Conservation (phyloP, 2,797 vertebrate genomes). For the Smutsia gigantea region DNA sequence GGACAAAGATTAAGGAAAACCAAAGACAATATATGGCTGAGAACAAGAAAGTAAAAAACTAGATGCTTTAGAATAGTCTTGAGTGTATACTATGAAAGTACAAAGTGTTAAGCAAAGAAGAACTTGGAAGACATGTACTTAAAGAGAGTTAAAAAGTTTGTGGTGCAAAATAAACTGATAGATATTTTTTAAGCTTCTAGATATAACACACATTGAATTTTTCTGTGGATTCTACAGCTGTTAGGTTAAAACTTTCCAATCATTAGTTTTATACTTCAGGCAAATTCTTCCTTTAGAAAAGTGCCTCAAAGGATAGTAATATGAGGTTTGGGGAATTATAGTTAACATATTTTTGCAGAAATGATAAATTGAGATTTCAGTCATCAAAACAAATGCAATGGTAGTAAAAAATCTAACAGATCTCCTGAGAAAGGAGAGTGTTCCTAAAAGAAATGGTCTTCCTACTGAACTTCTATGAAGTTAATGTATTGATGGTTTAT, state of each 20-base stretch:
- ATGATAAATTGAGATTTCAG: background rate
- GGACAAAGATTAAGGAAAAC: background rate
- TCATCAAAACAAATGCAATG: background rate
- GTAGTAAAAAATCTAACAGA: background rate
- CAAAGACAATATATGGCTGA: background rate
- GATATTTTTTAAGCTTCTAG: background rate
- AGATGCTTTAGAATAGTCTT: background rate
- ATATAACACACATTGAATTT: background rate
- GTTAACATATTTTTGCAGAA: background rate
- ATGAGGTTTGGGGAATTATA: background rate
- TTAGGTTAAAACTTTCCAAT: background rate
- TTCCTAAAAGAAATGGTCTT: background rate
- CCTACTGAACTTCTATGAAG: background rate
- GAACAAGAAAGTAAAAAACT: background rate
- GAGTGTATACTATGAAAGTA: background rate
- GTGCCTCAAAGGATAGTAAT: background rate
- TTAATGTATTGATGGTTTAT: background rate
- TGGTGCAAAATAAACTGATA: background rate
- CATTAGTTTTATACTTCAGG: background rate
- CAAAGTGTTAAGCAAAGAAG: background rate
- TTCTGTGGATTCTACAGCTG: background rate
- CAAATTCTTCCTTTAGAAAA: background rate
- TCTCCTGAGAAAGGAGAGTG: background rate
- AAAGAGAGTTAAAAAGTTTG: background rate
- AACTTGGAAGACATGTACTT: background rate